phyloP scores from a whole-genome alignment of 2,113 vertebrate species.

The Ictidomys tridecemlineatus region DNA sequence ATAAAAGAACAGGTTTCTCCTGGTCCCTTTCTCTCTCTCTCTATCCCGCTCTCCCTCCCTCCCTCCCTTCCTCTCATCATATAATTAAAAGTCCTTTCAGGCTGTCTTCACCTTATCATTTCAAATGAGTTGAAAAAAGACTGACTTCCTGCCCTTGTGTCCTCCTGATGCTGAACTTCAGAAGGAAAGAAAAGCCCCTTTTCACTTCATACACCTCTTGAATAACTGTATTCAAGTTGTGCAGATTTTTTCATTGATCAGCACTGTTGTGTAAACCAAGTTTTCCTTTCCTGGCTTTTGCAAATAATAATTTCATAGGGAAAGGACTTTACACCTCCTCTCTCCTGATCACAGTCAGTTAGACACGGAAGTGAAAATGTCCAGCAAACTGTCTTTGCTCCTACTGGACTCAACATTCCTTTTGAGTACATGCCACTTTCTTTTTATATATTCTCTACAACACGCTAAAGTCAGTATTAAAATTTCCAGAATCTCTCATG shows the following conservation, averaged over 20 bases:
- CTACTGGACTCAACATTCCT: not conserved
- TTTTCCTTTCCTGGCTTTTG: constrained; percentile 23
- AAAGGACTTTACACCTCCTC: not conserved
- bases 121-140: constrained; percentile 76
- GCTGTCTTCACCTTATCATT: constrained; percentile 84
- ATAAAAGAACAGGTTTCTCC: constrained; percentile 56
- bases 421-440: not conserved
- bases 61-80: constrained; percentile 40
- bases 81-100: constrained; percentile 80
- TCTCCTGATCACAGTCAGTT: not conserved
- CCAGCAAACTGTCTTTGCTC: not conserved
- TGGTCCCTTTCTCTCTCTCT: not conserved
- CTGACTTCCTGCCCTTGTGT: constrained; percentile 71
- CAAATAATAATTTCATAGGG: constrained; percentile 35
- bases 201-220: not conserved
- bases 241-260: not conserved
- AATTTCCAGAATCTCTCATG: not conserved
- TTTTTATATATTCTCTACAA: not conserved
- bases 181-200: constrained; percentile 74
- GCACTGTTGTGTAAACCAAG: not conserved
- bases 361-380: not conserved
- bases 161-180: constrained; percentile 71
- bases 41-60: constrained; percentile 4
- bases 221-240: not conserved
- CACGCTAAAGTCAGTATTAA: not conserved